Conservation (phyloP, 1,140 invertebrate species). For the Paralvinella palmiformis region DNA sequence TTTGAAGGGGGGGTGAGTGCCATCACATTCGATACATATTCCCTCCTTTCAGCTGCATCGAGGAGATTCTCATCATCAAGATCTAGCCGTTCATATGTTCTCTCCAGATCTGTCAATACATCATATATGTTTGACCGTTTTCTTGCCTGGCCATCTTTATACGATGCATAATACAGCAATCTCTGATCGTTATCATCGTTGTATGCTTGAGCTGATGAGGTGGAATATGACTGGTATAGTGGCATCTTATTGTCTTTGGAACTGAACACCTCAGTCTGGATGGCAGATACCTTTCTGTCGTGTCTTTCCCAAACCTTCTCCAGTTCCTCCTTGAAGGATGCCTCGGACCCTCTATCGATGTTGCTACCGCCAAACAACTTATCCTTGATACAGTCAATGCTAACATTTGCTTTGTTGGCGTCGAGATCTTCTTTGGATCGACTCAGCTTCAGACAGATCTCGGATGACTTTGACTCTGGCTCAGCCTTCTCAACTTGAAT, state of each 20-base stretch:
- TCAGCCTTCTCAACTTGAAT: no score
- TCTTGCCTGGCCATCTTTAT: not conserved
- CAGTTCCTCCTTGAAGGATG: not conserved
- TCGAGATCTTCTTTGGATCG: no score
- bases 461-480: no score
- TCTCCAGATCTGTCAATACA: conserved; percentile 17
- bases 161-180: conserved; percentile 6
- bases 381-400: not conserved
- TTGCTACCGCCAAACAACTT: not conserved
- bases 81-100: conserved; percentile 12
- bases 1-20: not conserved
- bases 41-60: not conserved
- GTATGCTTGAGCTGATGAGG: not conserved
- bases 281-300: not conserved
- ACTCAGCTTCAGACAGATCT: no score
- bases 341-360: no score
- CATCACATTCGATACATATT: not conserved
- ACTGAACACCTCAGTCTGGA: not conserved
- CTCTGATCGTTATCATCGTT: not conserved
- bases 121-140: conserved; percentile 11
- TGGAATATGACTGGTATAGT: not conserved
- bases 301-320: not conserved
- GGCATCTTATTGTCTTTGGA: not conserved
- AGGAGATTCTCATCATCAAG: conserved; percentile 12
- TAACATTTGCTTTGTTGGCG: no score